Base-by-base conservation (phyloP, 2,797 vertebrate species). In the Botia almorhae region DNA sequence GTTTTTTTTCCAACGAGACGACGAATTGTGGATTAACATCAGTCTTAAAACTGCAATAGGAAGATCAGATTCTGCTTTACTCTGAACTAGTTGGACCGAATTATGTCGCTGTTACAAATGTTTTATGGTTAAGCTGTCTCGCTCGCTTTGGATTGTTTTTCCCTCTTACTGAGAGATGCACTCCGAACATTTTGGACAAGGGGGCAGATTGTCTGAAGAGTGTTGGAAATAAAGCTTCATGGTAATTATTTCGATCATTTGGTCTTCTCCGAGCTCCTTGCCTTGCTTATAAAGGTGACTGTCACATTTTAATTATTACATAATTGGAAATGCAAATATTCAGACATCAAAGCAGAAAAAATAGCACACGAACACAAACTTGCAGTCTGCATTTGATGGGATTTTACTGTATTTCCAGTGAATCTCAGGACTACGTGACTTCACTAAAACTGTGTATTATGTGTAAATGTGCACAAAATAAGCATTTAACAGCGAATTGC, bases 21-120 rank as follows among this genome's bases (percentile, higher is more conserved):
- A 92, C 91, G 91, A 78, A 85, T 89, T 85, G 91, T 94, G 96
- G 96, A 95, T 95, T 95, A 95, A 93, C 88, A 85, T 88, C 90
- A 92, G 92, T 94, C 93, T 95, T 90, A 91, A 79, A 93, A 91
- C 90, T 86, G 91, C 89, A 93, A 89, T 91, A 78, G 89, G 93
- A 90, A 67, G 90, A 90, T 88, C 80, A 90, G 91, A 92, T 91
- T 69, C 92, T 92, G 90, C 88, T 84, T 23, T 87, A 87, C 92
- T 92, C 91, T 89, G 87, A 93, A 89, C 92, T 91, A 90, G 89
- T 92, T 84, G 91, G 92, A 94, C 92, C 92, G 92, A 85, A 91
- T 91, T 91, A 92, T 93, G 89, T 88, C 88, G 92, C 88, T 78
- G 89, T 89, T 85, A 85, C 90, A 89, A 84, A 76, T 87, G 87